Conservation (phyloP, 2,888 invertebrate species). For the Ecdyonurus torrentis region DNA sequence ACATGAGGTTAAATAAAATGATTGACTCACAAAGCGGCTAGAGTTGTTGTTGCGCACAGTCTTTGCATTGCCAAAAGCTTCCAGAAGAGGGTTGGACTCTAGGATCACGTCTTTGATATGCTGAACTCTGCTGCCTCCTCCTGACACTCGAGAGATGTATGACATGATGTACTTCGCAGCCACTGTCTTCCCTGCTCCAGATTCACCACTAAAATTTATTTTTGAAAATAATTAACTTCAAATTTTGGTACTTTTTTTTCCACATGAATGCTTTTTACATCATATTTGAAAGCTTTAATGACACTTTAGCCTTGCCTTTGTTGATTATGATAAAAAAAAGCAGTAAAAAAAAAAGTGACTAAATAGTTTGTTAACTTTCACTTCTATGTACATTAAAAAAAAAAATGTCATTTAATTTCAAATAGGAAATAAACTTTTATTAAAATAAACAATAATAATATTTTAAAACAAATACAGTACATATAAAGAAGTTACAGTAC, state of each 20-base stretch:
- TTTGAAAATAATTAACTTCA: not conserved
- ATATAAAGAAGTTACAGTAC: no score
- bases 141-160: conserved; percentile 43
- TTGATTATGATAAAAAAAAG: no score
- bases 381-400: not conserved
- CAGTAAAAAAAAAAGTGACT: not conserved
- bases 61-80: conserved; percentile 51
- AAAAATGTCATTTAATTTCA: not conserved
- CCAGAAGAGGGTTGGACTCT: conserved; percentile 47
- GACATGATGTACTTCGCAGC: conserved; percentile 49
- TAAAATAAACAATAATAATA: no score
- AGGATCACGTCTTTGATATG: conserved; percentile 47
- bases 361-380: not conserved
- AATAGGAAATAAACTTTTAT: no score
- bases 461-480: no score
- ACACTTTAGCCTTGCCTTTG: no score
- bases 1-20: not conserved
- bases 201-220: conserved; percentile 36
- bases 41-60: conserved; percentile 49
- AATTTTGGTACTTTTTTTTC: no score
- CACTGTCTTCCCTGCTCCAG: conserved; percentile 50
- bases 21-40: conserved; percentile 40
- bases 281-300: not conserved
- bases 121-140: conserved; percentile 43
- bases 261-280: not conserved